Percentiles rank a stretch among this genome's conserved stretches.
Conservation (phyloP, 35 echinoderm and acorn worm species). For the Nesometra sesokonis region DNA sequence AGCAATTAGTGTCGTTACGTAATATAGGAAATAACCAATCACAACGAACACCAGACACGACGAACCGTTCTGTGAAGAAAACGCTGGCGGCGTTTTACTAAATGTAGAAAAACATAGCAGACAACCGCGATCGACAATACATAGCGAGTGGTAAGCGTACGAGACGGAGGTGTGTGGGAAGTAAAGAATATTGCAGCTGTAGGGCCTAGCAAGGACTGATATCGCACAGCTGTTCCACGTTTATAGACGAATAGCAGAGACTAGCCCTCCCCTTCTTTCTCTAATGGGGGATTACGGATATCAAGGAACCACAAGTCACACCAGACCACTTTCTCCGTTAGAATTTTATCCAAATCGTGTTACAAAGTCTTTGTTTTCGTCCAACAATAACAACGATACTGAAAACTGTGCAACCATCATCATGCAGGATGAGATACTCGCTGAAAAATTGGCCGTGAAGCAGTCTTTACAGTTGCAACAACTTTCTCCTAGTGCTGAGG, state of each 20-base stretch:
- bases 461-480: not conserved
- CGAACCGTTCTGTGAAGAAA: not conserved
- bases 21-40: not conserved
- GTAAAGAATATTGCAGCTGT: not conserved
- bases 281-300: not conserved
- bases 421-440: not conserved
- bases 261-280: not conserved
- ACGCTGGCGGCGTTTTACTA: not conserved
- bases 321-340: not conserved
- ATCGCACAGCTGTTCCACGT: not conserved
- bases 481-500: not conserved
- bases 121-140: too few relatives aligned
- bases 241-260: not conserved
- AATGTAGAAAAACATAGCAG: not conserved
- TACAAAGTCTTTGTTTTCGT: not conserved
- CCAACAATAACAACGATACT: not conserved
- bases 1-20: not conserved
- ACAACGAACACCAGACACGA: not conserved
- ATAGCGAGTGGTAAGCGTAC: not conserved
- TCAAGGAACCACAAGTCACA: not conserved
- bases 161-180: not conserved
- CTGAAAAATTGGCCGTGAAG: not conserved
- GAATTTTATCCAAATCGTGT: not conserved
- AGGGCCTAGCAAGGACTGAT: not conserved
- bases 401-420: not conserved